Evolutionary conservation across 1,140 invertebrate genomes (phyloP).

Genomic region (Hyphantria cunea): DNA sequence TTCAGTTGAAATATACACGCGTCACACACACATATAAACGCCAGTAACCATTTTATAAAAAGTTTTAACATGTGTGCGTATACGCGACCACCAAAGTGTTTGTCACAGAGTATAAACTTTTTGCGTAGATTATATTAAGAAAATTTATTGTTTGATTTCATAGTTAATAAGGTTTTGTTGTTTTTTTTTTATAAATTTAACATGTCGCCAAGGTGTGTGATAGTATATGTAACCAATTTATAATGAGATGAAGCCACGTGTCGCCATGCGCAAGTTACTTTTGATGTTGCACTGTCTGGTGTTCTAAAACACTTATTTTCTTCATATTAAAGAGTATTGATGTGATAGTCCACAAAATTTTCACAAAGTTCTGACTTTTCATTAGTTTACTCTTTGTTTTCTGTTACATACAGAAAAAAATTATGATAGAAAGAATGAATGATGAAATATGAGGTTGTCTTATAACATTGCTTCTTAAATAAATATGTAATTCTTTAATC

Average conservation of each 20-base stretch:
- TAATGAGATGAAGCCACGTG: too few relatives aligned
- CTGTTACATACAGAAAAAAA: too few relatives aligned
- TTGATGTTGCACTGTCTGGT: too few relatives aligned
- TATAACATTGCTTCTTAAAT: neutral
- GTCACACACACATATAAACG: conserved; percentile 7
- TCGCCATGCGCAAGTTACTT: too few relatives aligned
- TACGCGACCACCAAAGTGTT: conserved; percentile 22
- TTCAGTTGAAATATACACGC: conserved; percentile 43
- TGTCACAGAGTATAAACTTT: conserved; percentile 25
- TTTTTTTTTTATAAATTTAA: too few relatives aligned
- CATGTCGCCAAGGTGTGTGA: too few relatives aligned
- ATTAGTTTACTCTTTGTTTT: too few relatives aligned
- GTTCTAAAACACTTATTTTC: too few relatives aligned
- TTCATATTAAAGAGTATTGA: too few relatives aligned
- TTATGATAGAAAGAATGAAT: neutral
- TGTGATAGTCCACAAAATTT: too few relatives aligned
- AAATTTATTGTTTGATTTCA: neutral
- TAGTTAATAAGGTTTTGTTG: neutral
- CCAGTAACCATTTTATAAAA: neutral
- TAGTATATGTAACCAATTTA: too few relatives aligned
- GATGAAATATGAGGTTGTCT: neutral
- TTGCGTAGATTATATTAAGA: conserved; percentile 14
- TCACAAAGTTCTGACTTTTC: too few relatives aligned
- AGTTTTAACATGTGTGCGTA: conserved; percentile 9
- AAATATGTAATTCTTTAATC: conserved; percentile 11